A percentile compares a stretch with the other conserved stretches of the same genome.
Conservation (phyloP, 2,888 invertebrate species). For the Drosophila anceps region DNA sequence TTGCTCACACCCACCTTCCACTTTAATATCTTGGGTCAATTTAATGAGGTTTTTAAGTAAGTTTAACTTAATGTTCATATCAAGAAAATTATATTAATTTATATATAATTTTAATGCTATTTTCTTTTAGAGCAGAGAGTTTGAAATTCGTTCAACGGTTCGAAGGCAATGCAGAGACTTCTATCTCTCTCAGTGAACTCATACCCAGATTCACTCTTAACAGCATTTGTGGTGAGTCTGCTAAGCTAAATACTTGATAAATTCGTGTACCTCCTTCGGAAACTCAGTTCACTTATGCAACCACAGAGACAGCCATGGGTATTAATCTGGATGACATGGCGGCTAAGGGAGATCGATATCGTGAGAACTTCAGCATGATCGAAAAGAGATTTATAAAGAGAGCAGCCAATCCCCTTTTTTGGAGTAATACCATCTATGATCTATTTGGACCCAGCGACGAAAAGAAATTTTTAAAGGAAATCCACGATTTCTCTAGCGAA, state of each 20-base stretch:
- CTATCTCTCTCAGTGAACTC: conserved; percentile 64
- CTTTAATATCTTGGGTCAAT: conserved; percentile 79
- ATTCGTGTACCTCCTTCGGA: background rate
- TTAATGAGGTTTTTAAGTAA: conserved; percentile 80
- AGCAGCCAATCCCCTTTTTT: conserved; percentile 66
- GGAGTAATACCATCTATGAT: conserved; percentile 57
- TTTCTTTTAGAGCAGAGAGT: conserved; percentile 3
- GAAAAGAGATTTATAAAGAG: conserved; percentile 71
- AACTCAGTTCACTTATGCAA: background rate
- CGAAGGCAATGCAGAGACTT: conserved; percentile 35
- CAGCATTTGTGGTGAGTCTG: conserved; percentile 73
- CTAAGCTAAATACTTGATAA: too few relatives aligned
- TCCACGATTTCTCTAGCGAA: conserved; percentile 79
- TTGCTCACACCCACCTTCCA: conserved; percentile 82
- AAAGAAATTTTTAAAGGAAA: conserved; percentile 49
- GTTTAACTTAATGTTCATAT: conserved; percentile 3
- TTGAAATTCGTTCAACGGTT: conserved; percentile 70
- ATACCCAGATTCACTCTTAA: conserved; percentile 81
- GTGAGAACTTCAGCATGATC: conserved; percentile 67
- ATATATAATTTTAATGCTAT: too few relatives aligned
- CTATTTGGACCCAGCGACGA: conserved; percentile 57
- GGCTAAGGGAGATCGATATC: conserved; percentile 74
- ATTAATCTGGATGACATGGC: conserved; percentile 76
- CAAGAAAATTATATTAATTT: background rate
- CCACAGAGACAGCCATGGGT: conserved; percentile 79